Base-by-base conservation (phyloP, 2,888 invertebrate genomes). In the Hemithea aestivaria region DNA sequence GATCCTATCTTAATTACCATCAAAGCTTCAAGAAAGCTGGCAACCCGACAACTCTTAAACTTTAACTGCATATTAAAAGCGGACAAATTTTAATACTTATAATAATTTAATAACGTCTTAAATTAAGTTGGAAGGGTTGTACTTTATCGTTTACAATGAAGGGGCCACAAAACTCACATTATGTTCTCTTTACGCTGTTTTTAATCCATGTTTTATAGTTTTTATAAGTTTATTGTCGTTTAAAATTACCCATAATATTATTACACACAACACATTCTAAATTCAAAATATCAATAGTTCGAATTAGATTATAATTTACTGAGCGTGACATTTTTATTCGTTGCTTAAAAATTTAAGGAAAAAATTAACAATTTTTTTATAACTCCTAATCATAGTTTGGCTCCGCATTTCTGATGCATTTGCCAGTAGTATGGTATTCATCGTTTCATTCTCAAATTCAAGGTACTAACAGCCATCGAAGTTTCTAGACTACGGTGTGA, bases 41-140 rank as follows among this genome's bases (percentile, higher is more conserved):
- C 41, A 42, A 40, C 45, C 43, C 33, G 39, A 40, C 20, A 34
- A 31, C 40, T 27, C 50, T 50, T 51, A 34, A 44, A 48, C 43
- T 56, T 62, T 65, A 59, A 65, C 56, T 51, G 58, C 57, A 51
- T 61, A 62, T 60, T 59, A 66, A 66, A 64, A 51, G 51, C 53
- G 48, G 59, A 57, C 58, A 56, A 62, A 60, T 58, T 67, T 65
- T 61, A 60, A 59, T 59, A 51, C 43, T 45, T 45, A 44, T 36
- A 47, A 42, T 42, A 46, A 51, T 54, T 61, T 61, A 58, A 61
- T 58, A 55, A 52, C 58, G 53, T 57, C 54, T 62, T 58, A 56
- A 58, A 58, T 61, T 52, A 60, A 61, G 36, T 56, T 53, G 53
- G 57, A 56, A 58, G 56, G 48, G 49, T 55, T 58, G 53, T 58